Evolutionary conservation across 2,113 vertebrate species (phyloP), one percentile per base, ranked within the genome.

Genomic region (Cyprinodon variegatus): DNA sequence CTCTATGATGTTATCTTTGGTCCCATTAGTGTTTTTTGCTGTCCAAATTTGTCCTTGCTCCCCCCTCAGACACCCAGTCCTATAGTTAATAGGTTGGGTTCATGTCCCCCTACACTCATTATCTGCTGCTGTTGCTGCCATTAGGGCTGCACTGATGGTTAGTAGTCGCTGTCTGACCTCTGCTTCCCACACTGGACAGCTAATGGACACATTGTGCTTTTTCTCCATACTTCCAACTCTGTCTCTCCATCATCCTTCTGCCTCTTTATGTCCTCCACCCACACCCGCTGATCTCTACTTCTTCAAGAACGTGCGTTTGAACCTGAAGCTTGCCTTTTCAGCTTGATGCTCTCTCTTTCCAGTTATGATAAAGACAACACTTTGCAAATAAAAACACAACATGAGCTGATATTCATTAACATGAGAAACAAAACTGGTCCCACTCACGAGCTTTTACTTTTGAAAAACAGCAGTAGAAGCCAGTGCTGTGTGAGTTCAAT

Each of bases 171-270:
- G 61, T 39, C 75, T 89, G 85, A 79, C 86, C 70, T 78, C 66
- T 84, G 61, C 72, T 66, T 75, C 68, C 65, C 64, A 76, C 68
- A 72, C 53, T 65, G 61, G 69, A 73, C 13, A 57, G 70, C 86
- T 90, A 83, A 87, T 90, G 83, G 76, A 83, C 83, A 64, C 57
- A n/a, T 74, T 70, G 39, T 48, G 63, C 68, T 66, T 17, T 22
- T 73, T 77, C 69, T 60, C 41, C 61, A 17, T 40, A 8, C 43
- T 14, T 69, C 71, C 67, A 61, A 38, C 5, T 39, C 45, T 37
- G 53, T 12, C n/a, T 79, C 61, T 65, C 73, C 38, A 39, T 65
- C 37, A 8, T 70, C 22, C 1, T 65, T 50, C 39, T 14, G 37
- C 61, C 61, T 72, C 39, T 72, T 3, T 70, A 10, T 15, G 1